Evolutionary conservation across 1,140 invertebrate species (phyloP), one percentile per base, ranked within the genome.

Genomic region (Pseudoatta argentina): DNA sequence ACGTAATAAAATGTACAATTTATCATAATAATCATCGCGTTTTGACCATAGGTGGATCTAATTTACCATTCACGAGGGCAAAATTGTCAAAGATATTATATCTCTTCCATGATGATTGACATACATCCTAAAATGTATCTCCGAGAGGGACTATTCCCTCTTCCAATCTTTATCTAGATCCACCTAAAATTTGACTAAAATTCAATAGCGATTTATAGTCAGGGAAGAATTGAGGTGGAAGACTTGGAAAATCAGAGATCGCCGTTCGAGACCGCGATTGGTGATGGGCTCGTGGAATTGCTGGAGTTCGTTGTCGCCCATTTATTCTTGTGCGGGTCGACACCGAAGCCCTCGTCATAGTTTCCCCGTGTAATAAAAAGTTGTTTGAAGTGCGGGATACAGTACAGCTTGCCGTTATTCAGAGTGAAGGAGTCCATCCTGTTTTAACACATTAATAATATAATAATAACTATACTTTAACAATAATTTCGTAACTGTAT

Each of bases 341-440:
- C 93, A 27, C 96, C 96, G 93, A 98, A 98, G 27, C 97, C 97
- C 92, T 98, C 97, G 90, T 98, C 97, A 93, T 98, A 98, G 94
- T 98, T 98, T 57, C 98, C 98, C 94, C 97, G 97, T n/a, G 97
- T 96, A 91, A 97, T 97, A 93, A 98, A 98, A 2, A 98, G 95
- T 92, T 98, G 97, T 92, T 97, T 98, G 94, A 97, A 98, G 92
- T 98, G 97, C 5, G 97, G 97, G 77, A 97, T 97, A 94, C 97
- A 98, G 92, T 97, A 98, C 18, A 98, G 96, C 71, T 97, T 96
- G 27, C 97, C 97, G 89, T 97, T 97, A 91, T 97, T 97, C 90
- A 97, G 95, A 18, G 97, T 97, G 93, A 97, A 98, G 30, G 97
- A 97, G 92, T 97, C 97, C 96, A 97, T 97, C 95, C 97, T 97